Percentiles rank a stretch among this genome's conserved stretches.
phyloP scores from a whole-genome alignment of 92 coral and sea anemone genomes.

The Paramuricea clavata region DNA sequence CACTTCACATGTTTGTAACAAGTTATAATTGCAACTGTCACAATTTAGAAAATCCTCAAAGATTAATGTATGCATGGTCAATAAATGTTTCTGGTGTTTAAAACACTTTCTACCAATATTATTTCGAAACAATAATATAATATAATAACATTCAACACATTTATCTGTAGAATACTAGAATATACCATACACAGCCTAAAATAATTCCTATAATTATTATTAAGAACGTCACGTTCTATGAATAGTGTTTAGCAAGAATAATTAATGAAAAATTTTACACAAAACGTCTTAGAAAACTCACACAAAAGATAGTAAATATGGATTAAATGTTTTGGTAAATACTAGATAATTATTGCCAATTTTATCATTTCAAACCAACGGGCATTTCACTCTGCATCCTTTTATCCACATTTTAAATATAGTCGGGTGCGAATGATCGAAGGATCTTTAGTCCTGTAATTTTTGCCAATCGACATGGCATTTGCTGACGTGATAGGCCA shows the following conservation, averaged over 20 bases:
- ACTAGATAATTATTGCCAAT: too few species aligned
- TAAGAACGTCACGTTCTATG: conserved; percentile 4
- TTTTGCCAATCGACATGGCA: background rate
- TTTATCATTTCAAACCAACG: background rate
- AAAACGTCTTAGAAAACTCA: background rate
- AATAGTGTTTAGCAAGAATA: background rate
- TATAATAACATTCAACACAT: conserved; percentile 14
- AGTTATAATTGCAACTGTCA: background rate
- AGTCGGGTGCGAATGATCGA: too few species aligned
- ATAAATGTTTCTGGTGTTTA: background rate
- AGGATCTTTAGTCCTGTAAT: too few species aligned
- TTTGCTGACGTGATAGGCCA: too few species aligned
- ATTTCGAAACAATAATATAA: background rate
- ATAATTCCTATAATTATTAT: conserved; percentile 16
- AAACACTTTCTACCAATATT: background rate
- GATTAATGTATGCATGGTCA: too few species aligned
- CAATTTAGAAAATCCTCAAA: too few species aligned
- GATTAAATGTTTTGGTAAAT: background rate
- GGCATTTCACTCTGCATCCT: too few species aligned
- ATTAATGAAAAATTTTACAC: background rate
- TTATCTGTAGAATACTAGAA: background rate
- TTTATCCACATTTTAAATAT: too few species aligned
- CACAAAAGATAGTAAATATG: background rate
- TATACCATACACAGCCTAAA: background rate
- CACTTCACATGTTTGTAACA: too few species aligned